Percentiles rank a stretch among this genome's conserved stretches.
These are phyloP conservation scores for Diarsia rubi DNA, from an alignment of 2,888 invertebrate genomes.

Conservation along the genomic window DNA sequence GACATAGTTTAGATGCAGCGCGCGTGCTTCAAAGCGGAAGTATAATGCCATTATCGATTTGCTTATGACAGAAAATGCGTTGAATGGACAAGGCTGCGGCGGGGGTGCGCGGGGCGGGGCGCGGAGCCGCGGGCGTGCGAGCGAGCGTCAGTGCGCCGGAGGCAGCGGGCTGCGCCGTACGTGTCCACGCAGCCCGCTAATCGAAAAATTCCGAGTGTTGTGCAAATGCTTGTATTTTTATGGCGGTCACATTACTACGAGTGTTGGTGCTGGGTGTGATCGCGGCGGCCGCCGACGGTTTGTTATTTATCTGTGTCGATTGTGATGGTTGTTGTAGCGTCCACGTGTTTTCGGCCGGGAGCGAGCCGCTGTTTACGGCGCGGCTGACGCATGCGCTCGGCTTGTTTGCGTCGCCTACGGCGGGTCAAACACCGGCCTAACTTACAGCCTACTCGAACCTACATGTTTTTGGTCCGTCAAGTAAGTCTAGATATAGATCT, in stretches of 20 bases:
- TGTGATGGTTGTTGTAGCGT: constrained; percentile 73
- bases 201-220: constrained; percentile 85
- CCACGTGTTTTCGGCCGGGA: constrained; percentile 84
- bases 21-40: constrained; percentile 89
- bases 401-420: constrained; percentile 83
- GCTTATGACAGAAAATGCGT: constrained; percentile 90
- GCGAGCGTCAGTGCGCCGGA: constrained; percentile 82
- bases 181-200: constrained; percentile 88
- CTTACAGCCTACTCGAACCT: constrained; percentile 83
- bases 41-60: constrained; percentile 90
- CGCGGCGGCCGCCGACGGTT: constrained; percentile 88
- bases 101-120: constrained; percentile 68
- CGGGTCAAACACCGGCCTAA: constrained; percentile 89
- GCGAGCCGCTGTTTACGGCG: constrained; percentile 85
- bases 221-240: constrained; percentile 94
- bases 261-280: constrained; percentile 91
- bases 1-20: constrained; percentile 86
- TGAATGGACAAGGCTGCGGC: constrained; percentile 85
- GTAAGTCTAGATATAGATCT: constrained; percentile 84
- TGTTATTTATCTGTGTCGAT: constrained; percentile 75
- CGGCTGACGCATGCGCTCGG: constrained; percentile 86
- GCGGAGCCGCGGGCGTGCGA: constrained; percentile 64
- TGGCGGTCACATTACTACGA: constrained; percentile 95
- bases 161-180: constrained; percentile 85
- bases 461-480: constrained; percentile 78